A percentile compares a stretch with the other conserved stretches of the same genome.
Evolutionary conservation across 2,888 invertebrate species (phyloP).

Genomic region (Tortricodes alternella): DNA sequence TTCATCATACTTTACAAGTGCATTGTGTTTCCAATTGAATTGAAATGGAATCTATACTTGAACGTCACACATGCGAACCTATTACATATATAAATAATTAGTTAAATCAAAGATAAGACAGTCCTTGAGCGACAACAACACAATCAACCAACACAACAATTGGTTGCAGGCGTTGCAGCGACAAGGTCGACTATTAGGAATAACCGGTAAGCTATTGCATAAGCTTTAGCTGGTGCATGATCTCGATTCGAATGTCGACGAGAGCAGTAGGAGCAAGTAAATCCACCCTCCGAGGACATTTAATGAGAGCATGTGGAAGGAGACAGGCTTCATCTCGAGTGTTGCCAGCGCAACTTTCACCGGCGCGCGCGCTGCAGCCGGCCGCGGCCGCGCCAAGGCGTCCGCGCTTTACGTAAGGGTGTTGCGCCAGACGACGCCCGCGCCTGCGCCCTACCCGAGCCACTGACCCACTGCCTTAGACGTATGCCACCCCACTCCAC

Average conservation of each 20-base stretch:
- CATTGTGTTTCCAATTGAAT: neutral
- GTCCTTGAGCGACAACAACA: constrained; percentile 23
- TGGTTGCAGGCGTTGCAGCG: constrained; percentile 22
- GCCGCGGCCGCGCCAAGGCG: constrained; percentile 58
- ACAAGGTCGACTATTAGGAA: constrained; percentile 28
- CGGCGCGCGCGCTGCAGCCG: constrained; percentile 46
- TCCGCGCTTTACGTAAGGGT: constrained; percentile 78
- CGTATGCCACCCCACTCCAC: constrained; percentile 50
- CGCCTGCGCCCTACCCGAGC: constrained; percentile 72
- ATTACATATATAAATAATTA: no score
- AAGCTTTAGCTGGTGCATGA: constrained; percentile 12
- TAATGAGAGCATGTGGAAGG: constrained; percentile 10
- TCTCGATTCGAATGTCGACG: constrained; percentile 21
- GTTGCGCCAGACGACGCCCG: constrained; percentile 72
- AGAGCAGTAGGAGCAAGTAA: constrained; percentile 13
- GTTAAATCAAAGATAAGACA: constrained; percentile 11
- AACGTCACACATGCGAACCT: no score
- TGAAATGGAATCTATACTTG: no score
- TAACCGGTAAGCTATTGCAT: constrained; percentile 22
- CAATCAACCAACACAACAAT: no score
- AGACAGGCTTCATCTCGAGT: constrained; percentile 49
- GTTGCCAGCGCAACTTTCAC: constrained; percentile 67
- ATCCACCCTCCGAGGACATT: constrained; percentile 22
- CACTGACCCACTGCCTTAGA: constrained; percentile 79
- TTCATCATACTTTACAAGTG: neutral